Evolutionary conservation across 2,888 invertebrate species (phyloP).

Genomic region (Drosophila falleni): DNA sequence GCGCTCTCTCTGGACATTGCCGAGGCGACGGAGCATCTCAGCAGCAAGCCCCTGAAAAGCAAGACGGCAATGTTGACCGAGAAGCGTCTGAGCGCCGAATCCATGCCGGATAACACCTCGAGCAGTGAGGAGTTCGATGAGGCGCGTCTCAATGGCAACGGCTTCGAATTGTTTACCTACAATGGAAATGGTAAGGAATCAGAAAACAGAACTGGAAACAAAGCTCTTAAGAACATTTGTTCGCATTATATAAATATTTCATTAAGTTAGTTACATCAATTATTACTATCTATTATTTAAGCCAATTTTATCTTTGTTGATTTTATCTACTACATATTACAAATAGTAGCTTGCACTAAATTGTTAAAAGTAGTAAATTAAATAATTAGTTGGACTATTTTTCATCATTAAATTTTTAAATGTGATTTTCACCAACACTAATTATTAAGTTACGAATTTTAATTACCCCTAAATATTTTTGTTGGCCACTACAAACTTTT

Average conservation of each 20-base stretch:
- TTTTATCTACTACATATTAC: no score
- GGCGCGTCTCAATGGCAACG: constrained; percentile 68
- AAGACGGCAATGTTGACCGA: constrained; percentile 73
- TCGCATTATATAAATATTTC: background rate
- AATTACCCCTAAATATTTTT: no score
- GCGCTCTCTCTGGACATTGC: constrained; percentile 71
- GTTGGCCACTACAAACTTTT: no score
- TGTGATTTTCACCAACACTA: no score
- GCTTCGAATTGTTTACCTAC: constrained; percentile 69
- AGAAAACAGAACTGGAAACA: background rate
- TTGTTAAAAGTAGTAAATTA: no score
- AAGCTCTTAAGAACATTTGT: no score
- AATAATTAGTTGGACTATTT: no score
- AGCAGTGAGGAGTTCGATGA: constrained; percentile 77
- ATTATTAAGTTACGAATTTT: no score
- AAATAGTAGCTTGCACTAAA: no score
- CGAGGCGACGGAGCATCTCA: constrained; percentile 61
- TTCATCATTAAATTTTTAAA: no score
- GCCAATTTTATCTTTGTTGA: background rate
- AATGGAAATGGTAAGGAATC: constrained; percentile 58
- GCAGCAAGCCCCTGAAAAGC: constrained; percentile 63
- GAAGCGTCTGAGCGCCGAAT: constrained; percentile 71
- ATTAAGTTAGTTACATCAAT: background rate
- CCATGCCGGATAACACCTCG: constrained; percentile 75
- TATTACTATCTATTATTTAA: background rate